Base-by-base conservation (phyloP, 2,888 invertebrate species). In the Cenopis cana region DNA sequence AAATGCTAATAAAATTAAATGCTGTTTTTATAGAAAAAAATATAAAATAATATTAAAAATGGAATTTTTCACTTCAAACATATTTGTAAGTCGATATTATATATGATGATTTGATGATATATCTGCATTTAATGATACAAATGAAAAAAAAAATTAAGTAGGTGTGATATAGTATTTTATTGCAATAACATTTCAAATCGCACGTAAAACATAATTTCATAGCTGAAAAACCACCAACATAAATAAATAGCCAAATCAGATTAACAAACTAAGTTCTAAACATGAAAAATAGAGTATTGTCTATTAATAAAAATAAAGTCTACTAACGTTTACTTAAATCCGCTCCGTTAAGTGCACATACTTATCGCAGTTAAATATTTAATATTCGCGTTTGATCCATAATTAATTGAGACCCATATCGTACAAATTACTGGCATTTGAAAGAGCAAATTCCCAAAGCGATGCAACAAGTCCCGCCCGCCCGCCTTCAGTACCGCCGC, bases 401-500 rank as follows among this genome's bases (percentile, higher is more conserved):
- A 57, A 69, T 64, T 61, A 52, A 62, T 49, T 56, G 46, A 36
- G n/a, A 38, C 10, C 62, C 18, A 38, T 57, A 11, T n/a, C 54
- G 68, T 11, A 56, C 55, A 29, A 60, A 60, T 66, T 85, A 85
- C 82, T 83, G 86, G 83, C 87, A 85, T 88, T 88, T 84, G 82
- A 85, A 88, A 85, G 80, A 84, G 79, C 81, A 84, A n/a, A 80
- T 83, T 84, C 82, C 80, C 81, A 76, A 46, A 36, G 50, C 81
- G 80, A 89, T 90, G 91, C 91, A 91, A 91, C 91, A 91, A 91
- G 91, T 91, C 79, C 78, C 79, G 81, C 74, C 80, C 79, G 79
- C 79, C 70, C 76, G 76, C 83, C 11, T 90, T 91, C 89, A 92
- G 93, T 93, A 89, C 79, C 90, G 89, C 84, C 90, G 91, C 93